phyloP scores from a whole-genome alignment of 2,888 invertebrate genomes.

The Parascotia fuliginaria region DNA sequence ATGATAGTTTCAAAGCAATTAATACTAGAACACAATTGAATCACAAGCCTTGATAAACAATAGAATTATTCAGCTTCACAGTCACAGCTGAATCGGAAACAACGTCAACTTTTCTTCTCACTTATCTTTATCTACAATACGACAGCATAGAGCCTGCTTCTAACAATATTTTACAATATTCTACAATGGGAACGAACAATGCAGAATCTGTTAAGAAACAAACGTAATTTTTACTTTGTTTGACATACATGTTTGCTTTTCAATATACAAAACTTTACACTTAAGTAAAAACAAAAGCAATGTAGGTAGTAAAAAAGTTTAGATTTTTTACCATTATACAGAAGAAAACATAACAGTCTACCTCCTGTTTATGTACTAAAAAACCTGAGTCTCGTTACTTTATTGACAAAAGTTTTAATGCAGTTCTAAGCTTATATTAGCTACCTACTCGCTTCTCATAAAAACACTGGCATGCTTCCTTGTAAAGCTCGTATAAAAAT shows the following conservation, averaged over 20 bases:
- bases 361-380: not conserved
- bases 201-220: not conserved
- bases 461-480: too few species aligned
- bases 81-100: not conserved
- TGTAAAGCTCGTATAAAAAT: too few species aligned
- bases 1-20: too few species aligned
- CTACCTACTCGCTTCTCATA: too few species aligned
- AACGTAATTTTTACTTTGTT: slow-evolving; percentile 1
- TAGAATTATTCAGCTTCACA: too few species aligned
- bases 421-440: too few species aligned
- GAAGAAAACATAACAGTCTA: not conserved
- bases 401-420: not conserved
- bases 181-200: not conserved
- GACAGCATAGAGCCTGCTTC: not conserved
- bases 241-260: not conserved
- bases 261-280: not conserved
- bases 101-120: not conserved
- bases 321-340: not conserved
- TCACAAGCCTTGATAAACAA: too few species aligned
- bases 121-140: not conserved
- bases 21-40: too few species aligned
- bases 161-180: not conserved
- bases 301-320: not conserved
- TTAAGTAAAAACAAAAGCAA: not conserved
- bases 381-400: not conserved